These are phyloP conservation scores for Cromileptes altivelis DNA, from an alignment of 2,113 vertebrate genomes.

Conservation along the genomic window DNA sequence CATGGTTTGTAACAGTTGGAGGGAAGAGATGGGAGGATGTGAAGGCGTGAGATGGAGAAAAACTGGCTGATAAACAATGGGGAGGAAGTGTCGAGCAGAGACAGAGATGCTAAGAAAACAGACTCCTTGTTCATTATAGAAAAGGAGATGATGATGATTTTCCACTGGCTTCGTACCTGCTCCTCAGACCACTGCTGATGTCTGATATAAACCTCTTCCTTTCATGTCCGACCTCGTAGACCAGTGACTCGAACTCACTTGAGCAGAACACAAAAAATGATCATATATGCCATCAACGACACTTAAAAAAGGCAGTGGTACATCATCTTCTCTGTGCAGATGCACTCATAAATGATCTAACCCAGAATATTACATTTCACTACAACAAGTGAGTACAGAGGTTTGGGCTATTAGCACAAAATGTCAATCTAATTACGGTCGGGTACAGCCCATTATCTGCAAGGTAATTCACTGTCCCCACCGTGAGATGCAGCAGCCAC, in stretches of 20 bases:
- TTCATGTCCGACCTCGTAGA: background rate
- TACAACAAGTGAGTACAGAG: constrained; percentile 68
- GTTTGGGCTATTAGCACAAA: constrained; percentile 70
- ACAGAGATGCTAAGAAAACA: constrained; percentile 4
- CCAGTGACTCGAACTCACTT: background rate
- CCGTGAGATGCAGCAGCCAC: constrained; percentile 29
- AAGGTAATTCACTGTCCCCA: constrained; percentile 51
- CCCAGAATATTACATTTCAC: constrained; percentile 70
- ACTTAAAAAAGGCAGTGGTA: constrained; percentile 29
- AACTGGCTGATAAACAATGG: constrained; percentile 20
- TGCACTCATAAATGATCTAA: constrained; percentile 53
- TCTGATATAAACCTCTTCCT: background rate
- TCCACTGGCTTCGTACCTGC: background rate
- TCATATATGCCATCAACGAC: background rate
- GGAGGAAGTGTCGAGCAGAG: background rate
- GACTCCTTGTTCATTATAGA: background rate
- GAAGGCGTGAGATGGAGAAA: constrained; percentile 11
- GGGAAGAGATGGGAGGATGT: constrained; percentile 2
- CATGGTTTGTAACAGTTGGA: background rate
- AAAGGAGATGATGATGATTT: background rate
- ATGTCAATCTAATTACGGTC: constrained; percentile 80
- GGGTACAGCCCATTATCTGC: constrained; percentile 65
- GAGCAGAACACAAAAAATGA: background rate
- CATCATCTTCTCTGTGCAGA: constrained; percentile 13
- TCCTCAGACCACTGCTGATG: background rate